phyloP scores from a whole-genome alignment of 1,140 invertebrate species.

The Zaprionus africanus region DNA sequence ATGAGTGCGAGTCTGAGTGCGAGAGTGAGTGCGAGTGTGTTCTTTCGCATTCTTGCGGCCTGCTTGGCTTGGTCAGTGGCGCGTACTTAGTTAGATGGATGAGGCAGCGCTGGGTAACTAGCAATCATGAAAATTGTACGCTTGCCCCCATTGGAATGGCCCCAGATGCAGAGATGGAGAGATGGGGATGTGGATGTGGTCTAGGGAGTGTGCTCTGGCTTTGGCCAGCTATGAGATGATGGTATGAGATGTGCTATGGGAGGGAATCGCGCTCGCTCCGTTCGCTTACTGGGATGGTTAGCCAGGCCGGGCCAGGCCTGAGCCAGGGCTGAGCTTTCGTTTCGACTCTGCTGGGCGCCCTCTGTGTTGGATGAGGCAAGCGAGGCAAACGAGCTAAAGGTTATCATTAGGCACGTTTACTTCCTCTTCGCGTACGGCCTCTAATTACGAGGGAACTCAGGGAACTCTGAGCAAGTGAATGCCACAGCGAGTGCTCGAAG shows the following conservation, averaged over 20 bases:
- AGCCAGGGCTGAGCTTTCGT: slow-evolving; percentile 32
- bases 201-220: not conserved
- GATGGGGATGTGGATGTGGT: not conserved
- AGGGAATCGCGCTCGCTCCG: slow-evolving; percentile 3
- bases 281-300: slow-evolving; percentile 7
- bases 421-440: slow-evolving; percentile 58
- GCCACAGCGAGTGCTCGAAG: slow-evolving; percentile 43
- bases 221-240: not conserved
- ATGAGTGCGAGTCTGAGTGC: slow-evolving; percentile 4
- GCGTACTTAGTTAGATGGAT: slow-evolving; percentile 72
- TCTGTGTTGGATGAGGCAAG: slow-evolving; percentile 29
- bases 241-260: slow-evolving; percentile 3
- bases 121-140: slow-evolving; percentile 80
- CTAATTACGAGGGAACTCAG: slow-evolving; percentile 60
- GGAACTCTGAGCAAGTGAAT: slow-evolving; percentile 44
- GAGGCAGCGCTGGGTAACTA: slow-evolving; percentile 56
- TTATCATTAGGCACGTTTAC: slow-evolving; percentile 80
- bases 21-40: slow-evolving; percentile 2
- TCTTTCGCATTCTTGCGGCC: slow-evolving; percentile 26
- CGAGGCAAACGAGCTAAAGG: slow-evolving; percentile 60
- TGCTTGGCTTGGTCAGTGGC: slow-evolving; percentile 64
- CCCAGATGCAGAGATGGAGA: not conserved
- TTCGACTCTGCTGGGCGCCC: slow-evolving; percentile 33
- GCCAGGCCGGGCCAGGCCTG: not conserved
- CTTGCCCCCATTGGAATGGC: slow-evolving; percentile 35